Evolutionary conservation across 2,113 vertebrate genomes (phyloP).

Genomic region (Rhinichthys klamathensis): DNA sequence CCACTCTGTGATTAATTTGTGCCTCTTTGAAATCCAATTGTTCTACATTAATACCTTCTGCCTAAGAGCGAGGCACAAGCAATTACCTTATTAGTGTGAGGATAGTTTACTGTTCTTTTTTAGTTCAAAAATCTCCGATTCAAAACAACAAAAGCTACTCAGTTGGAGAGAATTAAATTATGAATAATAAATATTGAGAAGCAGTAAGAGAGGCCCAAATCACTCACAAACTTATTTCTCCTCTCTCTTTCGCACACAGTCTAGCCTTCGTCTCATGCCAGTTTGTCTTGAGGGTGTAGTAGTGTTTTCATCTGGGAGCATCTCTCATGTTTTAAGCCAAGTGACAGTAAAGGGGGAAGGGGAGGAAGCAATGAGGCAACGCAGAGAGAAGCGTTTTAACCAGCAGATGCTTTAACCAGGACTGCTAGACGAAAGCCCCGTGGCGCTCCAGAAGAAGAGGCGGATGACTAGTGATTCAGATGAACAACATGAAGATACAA

Average conservation of each 20-base stretch:
- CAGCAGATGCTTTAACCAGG: conserved; percentile 27
- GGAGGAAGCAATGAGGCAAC: neutral
- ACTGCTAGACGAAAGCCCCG: conserved; percentile 60
- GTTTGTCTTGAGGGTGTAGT: conserved; percentile 4
- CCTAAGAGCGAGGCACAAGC: neutral
- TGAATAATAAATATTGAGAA: conserved; percentile 61
- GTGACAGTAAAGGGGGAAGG: conserved; percentile 50
- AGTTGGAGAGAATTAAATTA: conserved; percentile 48
- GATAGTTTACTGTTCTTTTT: conserved; percentile 18
- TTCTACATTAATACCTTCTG: neutral
- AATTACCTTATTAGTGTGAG: conserved; percentile 28
- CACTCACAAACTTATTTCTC: neutral
- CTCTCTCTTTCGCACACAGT: neutral
- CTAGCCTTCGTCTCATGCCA: neutral
- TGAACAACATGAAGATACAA: conserved; percentile 1
- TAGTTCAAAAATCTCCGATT: neutral
- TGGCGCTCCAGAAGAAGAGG: conserved; percentile 15
- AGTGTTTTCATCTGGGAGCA: conserved; percentile 36
- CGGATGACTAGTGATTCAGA: conserved; percentile 12
- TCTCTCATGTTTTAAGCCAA: conserved; percentile 64
- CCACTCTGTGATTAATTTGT: neutral
- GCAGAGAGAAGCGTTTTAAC: conserved; percentile 35
- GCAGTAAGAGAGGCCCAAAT: neutral
- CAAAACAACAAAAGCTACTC: conserved; percentile 26
- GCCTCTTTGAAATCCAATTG: neutral